Conservation (phyloP, 2,797 vertebrate genomes). For the Pseudochirops cupreus region DNA sequence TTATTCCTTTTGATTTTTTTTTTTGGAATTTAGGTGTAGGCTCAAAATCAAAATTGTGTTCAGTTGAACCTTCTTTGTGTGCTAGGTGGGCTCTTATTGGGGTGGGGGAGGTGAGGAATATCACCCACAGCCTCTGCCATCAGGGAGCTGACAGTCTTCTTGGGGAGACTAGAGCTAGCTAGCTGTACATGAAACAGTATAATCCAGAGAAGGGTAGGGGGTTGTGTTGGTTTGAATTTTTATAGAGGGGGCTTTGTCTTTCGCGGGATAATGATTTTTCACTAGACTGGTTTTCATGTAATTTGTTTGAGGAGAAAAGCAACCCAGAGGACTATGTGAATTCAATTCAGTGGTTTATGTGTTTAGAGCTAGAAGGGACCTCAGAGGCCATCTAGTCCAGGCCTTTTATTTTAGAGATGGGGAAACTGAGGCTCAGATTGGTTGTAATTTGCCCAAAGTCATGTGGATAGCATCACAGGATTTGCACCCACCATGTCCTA, state of each 20-base stretch:
- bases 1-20: background rate
- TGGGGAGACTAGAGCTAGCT: background rate
- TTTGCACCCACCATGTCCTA: background rate
- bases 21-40: background rate
- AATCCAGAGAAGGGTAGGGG: background rate
- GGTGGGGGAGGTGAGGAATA: background rate
- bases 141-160: background rate
- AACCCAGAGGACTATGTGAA: background rate
- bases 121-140: background rate
- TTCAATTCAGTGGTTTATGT: background rate
- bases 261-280: background rate
- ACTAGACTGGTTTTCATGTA: background rate
- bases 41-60: background rate
- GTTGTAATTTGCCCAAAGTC: background rate
- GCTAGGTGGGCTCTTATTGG: too few species aligned
- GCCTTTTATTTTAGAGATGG: background rate
- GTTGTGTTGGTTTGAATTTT: background rate
- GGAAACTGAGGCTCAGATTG: background rate
- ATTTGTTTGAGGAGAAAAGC: background rate
- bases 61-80: background rate
- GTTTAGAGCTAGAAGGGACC: background rate
- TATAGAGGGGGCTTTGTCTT: background rate
- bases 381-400: too few species aligned
- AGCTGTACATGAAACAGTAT: background rate
- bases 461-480: background rate